phyloP scores from a whole-genome alignment of 2,888 invertebrate species.

The Arrhopalites spinosus region DNA sequence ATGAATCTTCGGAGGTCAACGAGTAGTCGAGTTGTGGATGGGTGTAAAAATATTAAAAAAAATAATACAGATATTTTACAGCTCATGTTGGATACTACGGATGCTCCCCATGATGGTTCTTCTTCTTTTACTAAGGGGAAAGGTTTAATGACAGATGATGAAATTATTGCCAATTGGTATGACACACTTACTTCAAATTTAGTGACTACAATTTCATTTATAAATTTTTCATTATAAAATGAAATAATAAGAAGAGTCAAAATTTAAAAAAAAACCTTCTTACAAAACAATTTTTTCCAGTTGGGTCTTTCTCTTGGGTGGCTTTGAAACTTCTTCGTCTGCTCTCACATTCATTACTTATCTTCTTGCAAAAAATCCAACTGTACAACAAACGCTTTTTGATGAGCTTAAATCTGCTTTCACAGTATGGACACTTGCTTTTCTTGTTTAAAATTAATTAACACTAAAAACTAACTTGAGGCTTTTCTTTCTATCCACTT shows the following conservation, averaged over 20 bases:
- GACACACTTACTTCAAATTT: no score
- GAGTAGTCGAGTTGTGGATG: constrained; percentile 25
- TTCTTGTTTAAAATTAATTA: not conserved
- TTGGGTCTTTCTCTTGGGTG: constrained; percentile 62
- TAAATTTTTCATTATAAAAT: no score
- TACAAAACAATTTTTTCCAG: no score
- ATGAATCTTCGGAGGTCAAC: constrained; percentile 55
- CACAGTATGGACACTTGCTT: constrained; percentile 35
- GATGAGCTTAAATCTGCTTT: constrained; percentile 59
- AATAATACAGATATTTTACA: constrained; percentile 59
- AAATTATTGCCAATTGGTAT: constrained; percentile 60
- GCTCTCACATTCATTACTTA: constrained; percentile 61
- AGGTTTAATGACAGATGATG: constrained; percentile 56
- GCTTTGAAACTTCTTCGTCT: constrained; percentile 64
- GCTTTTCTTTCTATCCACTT: no score
- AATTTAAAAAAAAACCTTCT: no score
- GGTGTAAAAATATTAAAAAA: constrained; percentile 7
- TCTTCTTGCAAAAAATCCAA: constrained; percentile 61
- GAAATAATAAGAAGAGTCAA: no score
- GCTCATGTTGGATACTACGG: constrained; percentile 60
- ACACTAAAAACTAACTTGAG: not conserved
- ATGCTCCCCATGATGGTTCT: constrained; percentile 54
- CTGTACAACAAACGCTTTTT: constrained; percentile 60
- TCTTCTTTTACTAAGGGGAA: not conserved
- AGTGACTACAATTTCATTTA: no score